These are phyloP conservation scores for Tyto alba DNA, from an alignment of 2,113 vertebrate genomes.

Conservation along the genomic window DNA sequence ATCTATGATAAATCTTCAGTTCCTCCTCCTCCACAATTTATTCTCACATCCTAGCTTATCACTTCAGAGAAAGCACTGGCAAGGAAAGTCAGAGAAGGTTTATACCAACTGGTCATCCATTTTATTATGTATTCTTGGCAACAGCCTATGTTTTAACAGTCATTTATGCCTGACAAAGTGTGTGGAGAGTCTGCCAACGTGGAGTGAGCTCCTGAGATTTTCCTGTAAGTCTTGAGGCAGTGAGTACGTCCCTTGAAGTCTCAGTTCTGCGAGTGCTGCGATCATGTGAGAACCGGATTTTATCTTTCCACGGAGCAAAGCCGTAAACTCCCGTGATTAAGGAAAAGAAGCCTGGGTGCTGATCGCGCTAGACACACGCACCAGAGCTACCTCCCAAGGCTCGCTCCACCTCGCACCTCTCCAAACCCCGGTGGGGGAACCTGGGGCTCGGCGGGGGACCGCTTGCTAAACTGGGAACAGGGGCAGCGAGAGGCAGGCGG, in stretches of 20 bases:
- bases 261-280: background rate
- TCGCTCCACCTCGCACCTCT: rapidly evolving
- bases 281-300: background rate
- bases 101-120: background rate
- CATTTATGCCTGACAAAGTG: background rate
- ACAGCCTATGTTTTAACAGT: background rate
- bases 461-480: rapidly evolving
- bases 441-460: rapidly evolving
- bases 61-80: background rate
- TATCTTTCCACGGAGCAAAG: background rate
- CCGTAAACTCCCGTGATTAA: background rate
- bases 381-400: background rate
- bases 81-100: background rate
- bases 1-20: background rate
- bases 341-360: background rate
- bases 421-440: rapidly evolving
- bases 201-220: background rate
- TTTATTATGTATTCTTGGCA: background rate
- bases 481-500: rapidly evolving
- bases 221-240: background rate
- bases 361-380: background rate
- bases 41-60: background rate
- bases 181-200: background rate
- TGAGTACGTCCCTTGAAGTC: background rate
- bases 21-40: background rate